Evolutionary conservation across 2,888 invertebrate species (phyloP), one percentile per base, ranked within the genome.

Genomic region (Nomada lathburiana): DNA sequence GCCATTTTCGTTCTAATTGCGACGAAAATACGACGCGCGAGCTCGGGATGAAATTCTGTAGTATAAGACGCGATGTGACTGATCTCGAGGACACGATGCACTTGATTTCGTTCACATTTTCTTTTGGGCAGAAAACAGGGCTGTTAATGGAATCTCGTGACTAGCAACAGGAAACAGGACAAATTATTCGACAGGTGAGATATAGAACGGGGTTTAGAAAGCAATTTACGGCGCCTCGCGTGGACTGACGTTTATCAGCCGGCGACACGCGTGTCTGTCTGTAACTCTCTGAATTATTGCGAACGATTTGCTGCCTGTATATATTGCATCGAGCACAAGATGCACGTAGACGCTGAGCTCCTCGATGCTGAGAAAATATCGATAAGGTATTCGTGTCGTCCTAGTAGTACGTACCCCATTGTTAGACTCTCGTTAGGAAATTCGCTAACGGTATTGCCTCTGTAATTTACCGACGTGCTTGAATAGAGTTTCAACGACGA

Each of bases 171-270:
- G 20, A 47, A 72, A 71, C 23, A 11, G n/a, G 62, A 26, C 36
- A 65, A 62, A 55, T 20, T n/a, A 52, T n/a, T 11, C 9, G 63
- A 71, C 80, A 62, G 50, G 52, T 20, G 42, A 65, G 67, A 65
- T 26, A 50, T 42, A 47, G 16, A 4, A 23, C 11, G 20, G 42
- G 29, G 55, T 55, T 64, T 50, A 42, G 13, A 10, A 36, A 10
- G 36, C 13, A 57, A 86, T 71, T 84, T 70, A 63, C 59, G 50
- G 52, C 16, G 26, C 16, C 26, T 42, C 50, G 60, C 65, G 50
- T 68, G 59, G 53, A 11, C 69, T 77, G 88, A 86, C 84, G 80
- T 88, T 89, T 89, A 86, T 88, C 88, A 84, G 77, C 23, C 44
- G 13, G 63, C 53, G 75, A 84, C 86, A 82, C 80, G 80, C 83